phyloP scores from a whole-genome alignment of 2,888 invertebrate genomes.

The Pterobdella sp. region DNA sequence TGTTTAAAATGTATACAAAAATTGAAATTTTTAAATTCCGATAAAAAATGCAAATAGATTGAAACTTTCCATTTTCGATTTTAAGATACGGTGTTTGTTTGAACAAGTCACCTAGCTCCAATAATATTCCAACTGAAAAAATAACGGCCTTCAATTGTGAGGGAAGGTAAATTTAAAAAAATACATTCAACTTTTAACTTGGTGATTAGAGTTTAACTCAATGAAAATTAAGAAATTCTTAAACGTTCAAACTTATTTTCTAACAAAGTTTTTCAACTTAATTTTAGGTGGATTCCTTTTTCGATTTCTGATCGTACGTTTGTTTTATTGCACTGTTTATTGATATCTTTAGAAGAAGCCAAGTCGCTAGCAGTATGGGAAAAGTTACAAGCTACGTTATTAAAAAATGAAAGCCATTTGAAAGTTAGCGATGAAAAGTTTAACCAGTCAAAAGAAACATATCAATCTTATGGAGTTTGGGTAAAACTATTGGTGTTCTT shows the following conservation, averaged over 20 bases:
- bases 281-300: slow-evolving; percentile 78
- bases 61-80: too few species aligned
- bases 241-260: background rate
- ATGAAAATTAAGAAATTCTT: background rate
- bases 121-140: too few species aligned
- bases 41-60: too few species aligned
- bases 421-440: background rate
- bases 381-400: slow-evolving; percentile 16
- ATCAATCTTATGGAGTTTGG: background rate
- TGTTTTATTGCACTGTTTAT: slow-evolving; percentile 81
- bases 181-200: too few species aligned
- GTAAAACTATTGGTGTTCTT: slow-evolving; percentile 13
- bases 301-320: slow-evolving; percentile 95
- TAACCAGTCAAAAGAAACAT: background rate
- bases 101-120: too few species aligned
- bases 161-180: too few species aligned
- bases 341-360: slow-evolving; percentile 86
- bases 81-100: too few species aligned
- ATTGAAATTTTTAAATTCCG: too few species aligned
- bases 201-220: too few species aligned
- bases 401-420: slow-evolving; percentile 9
- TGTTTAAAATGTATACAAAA: too few species aligned
- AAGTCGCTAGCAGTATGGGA: slow-evolving; percentile 76
- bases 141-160: too few species aligned
- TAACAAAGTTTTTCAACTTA: background rate